Base-by-base conservation (phyloP, 2,888 invertebrate genomes). In the Sphinx pinastri region DNA sequence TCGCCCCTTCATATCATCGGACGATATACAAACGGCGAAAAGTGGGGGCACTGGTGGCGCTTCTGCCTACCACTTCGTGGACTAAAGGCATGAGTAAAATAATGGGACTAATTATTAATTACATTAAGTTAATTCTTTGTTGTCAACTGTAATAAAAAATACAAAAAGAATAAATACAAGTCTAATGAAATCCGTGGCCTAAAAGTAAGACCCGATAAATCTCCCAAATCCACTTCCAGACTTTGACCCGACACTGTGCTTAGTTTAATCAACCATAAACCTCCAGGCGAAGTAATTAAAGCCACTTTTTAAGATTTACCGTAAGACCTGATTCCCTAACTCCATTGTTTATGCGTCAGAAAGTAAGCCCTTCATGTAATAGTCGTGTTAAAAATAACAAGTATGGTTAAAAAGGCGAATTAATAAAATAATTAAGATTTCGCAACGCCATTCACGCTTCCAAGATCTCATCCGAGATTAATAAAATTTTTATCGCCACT, bases 401-500 rank as follows among this genome's bases (percentile, higher is more conserved):
- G 54, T 45, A 63, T 63, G n/a, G 45, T 68, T 72, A 70, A 72
- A 73, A 72, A 82, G 78, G 75, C 75, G 79, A 82, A 84, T 84
- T 84, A 85, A 84, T 85, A 84, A 82, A 82, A 81, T 81, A 82
- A 88, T 85, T 84, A 81, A 75, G 78, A 76, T 79, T 79, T 77
- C 80, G 81, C 82, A 80, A 84, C 78, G 80, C 81, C 73, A 81
- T 86, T 84, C 79, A 76, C 81, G 79, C 80, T 81, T 78, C 77
- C 78, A 77, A 82, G 84, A 87, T 84, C 83, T 81, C 84, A 83
- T 86, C 84, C 74, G 82, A 85, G 85, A 88, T 89, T 88, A 88
- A 91, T 89, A 91, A 87, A 87, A 85, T 63, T 83, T 88, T 88
- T 90, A 91, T 87, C 86, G 86, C 87, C 80, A 79, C 75, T 77